Percentiles rank a stretch among this genome's conserved stretches.
Evolutionary conservation across 2,888 invertebrate genomes (phyloP).

Genomic region (Panopea generosa): DNA sequence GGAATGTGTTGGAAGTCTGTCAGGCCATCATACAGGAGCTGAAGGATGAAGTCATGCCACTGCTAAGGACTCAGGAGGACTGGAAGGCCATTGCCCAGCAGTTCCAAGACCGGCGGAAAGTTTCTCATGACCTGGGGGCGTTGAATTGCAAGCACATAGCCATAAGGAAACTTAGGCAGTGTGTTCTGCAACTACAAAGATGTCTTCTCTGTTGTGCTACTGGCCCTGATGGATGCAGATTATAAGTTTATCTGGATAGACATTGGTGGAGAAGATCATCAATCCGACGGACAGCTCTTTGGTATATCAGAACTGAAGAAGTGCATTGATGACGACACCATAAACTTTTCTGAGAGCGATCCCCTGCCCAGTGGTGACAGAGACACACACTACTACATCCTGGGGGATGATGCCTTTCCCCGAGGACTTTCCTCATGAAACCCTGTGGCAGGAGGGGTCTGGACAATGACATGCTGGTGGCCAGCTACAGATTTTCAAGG

Average conservation of each 20-base stretch:
- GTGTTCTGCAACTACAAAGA: slow-evolving; percentile 28
- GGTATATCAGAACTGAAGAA: slow-evolving; percentile 10
- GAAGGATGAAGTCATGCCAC: slow-evolving; percentile 17
- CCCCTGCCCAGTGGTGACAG: slow-evolving; percentile 10
- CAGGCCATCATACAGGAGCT: slow-evolving; percentile 14
- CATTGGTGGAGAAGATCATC: slow-evolving; percentile 37
- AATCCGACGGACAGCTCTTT: slow-evolving; percentile 5
- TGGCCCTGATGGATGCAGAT: slow-evolving; percentile 54
- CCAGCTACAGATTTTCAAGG: slow-evolving; percentile 33
- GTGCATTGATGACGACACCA: slow-evolving; percentile 12
- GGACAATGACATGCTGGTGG: slow-evolving; percentile 27
- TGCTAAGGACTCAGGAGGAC: slow-evolving; percentile 17
- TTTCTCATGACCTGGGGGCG: slow-evolving; percentile 15
- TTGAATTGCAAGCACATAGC: slow-evolving; percentile 24
- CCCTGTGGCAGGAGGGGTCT: slow-evolving; percentile 26
- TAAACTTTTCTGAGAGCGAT: slow-evolving; percentile 1
- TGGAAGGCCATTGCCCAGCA: slow-evolving; percentile 19
- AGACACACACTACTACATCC: slow-evolving; percentile 21
- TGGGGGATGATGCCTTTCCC: slow-evolving; percentile 33
- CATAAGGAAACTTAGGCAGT: slow-evolving; percentile 2
- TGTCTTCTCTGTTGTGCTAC: slow-evolving; percentile 46
- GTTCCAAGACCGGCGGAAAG: slow-evolving; percentile 23
- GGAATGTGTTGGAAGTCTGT: slow-evolving; percentile 18
- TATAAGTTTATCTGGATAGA: slow-evolving; percentile 61
- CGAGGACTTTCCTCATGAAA: slow-evolving; percentile 36